Evolutionary conservation across 1,140 invertebrate species (phyloP).

Genomic region (Solenopsis invicta): DNA sequence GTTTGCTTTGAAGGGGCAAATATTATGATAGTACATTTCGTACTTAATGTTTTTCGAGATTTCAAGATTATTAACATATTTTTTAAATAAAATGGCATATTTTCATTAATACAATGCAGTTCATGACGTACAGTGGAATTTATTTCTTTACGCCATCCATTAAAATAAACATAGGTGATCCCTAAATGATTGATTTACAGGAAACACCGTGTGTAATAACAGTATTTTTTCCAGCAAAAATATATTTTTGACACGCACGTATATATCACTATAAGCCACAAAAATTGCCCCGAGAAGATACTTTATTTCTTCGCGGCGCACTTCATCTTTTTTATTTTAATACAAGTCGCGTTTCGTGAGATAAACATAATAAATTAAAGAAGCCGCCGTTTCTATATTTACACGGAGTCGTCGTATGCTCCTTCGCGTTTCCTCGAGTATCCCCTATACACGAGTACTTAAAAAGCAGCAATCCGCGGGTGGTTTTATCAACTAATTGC

Average conservation of each 20-base stretch:
- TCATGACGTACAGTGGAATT: too few relatives aligned
- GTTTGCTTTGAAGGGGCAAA: too few relatives aligned
- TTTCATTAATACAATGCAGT: too few relatives aligned
- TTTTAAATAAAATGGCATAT: too few relatives aligned
- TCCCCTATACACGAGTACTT: background rate
- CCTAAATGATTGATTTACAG: too few relatives aligned
- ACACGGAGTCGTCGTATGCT: background rate
- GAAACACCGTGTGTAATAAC: background rate
- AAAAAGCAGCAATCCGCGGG: background rate
- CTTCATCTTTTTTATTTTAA: background rate
- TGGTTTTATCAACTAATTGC: conserved; percentile 53
- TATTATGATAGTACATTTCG: too few relatives aligned
- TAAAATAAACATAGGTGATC: too few relatives aligned
- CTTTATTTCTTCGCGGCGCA: background rate
- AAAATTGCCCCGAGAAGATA: background rate
- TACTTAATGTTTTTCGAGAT: too few relatives aligned
- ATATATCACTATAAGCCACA: background rate
- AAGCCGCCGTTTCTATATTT: background rate
- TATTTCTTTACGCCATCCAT: too few relatives aligned
- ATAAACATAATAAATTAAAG: background rate
- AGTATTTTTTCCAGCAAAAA: background rate
- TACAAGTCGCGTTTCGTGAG: background rate
- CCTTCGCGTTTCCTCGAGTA: background rate
- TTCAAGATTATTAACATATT: too few relatives aligned
- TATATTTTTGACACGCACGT: background rate